phyloP scores from a whole-genome alignment of 2,797 vertebrate genomes.

The Saguinus oedipus region DNA sequence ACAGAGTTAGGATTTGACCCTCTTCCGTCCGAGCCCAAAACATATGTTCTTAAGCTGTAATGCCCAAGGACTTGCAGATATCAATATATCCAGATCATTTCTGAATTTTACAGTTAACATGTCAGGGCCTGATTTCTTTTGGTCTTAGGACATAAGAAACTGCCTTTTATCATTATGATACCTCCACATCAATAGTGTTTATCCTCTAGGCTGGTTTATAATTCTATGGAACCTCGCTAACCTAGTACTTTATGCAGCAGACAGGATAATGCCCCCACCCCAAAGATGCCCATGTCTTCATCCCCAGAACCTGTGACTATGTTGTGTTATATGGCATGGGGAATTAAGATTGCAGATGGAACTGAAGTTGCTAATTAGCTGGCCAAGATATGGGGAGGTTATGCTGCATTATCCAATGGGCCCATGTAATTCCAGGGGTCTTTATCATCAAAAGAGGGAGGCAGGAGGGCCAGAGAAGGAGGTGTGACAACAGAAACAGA shows the following conservation, averaged over 20 bases:
- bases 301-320: neutral
- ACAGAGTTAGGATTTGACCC: neutral
- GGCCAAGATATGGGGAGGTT: neutral
- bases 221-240: neutral
- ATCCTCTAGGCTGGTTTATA: neutral
- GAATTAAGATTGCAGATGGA: neutral
- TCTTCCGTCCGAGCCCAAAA: neutral
- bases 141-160: neutral
- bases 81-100: neutral
- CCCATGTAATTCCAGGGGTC: neutral
- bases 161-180: neutral
- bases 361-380: neutral
- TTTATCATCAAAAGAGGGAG: neutral
- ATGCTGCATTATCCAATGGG: neutral
- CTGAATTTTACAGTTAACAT: neutral
- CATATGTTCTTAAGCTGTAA: neutral
- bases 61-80: neutral
- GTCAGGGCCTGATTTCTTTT: neutral
- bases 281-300: neutral
- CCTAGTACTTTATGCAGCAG: neutral
- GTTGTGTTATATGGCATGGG: rapidly evolving
- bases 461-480: neutral
- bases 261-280: neutral
- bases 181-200: neutral
- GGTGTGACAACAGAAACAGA: neutral